Percentiles rank a stretch among this genome's conserved stretches.
These are phyloP conservation scores for Cataglyphis hispanica DNA, from an alignment of 1,140 invertebrate species.

Conservation along the genomic window DNA sequence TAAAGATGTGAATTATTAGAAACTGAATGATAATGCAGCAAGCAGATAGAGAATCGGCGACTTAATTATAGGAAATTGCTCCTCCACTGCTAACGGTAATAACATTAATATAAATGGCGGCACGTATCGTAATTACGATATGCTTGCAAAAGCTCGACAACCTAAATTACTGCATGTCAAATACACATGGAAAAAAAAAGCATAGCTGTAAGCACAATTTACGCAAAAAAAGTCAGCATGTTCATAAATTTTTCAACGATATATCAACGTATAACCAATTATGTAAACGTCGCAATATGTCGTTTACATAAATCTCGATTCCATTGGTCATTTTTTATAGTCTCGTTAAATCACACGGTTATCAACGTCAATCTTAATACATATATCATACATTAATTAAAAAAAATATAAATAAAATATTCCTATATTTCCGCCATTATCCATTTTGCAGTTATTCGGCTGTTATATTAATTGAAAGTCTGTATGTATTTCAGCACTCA, in stretches of 20 bases:
- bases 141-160: conserved; percentile 17
- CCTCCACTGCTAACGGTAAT: conserved; percentile 28
- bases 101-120: conserved; percentile 43
- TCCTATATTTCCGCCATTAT: not conserved
- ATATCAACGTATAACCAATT: not conserved
- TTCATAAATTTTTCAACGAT: conserved; percentile 36
- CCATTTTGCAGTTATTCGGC: not conserved
- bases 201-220: conserved; percentile 4
- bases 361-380: not conserved
- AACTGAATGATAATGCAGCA: conserved; percentile 41
- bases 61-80: conserved; percentile 56
- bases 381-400: not conserved
- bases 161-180: conserved; percentile 12
- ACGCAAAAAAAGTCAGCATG: conserved; percentile 23
- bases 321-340: conserved; percentile 2
- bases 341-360: conserved; percentile 5
- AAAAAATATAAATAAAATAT: conserved; percentile 20
- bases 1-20: conserved; percentile 34
- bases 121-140: conserved; percentile 45
- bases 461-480: conserved; percentile 64
- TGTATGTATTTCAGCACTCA: conserved; percentile 17
- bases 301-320: conserved; percentile 34
- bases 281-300: not conserved
- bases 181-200: not conserved
- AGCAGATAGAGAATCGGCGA: conserved; percentile 52